Percentiles rank a stretch among this genome's conserved stretches.
Evolutionary conservation across 2,888 invertebrate genomes (phyloP).

Genomic region (Pristionchus maxplancki): DNA sequence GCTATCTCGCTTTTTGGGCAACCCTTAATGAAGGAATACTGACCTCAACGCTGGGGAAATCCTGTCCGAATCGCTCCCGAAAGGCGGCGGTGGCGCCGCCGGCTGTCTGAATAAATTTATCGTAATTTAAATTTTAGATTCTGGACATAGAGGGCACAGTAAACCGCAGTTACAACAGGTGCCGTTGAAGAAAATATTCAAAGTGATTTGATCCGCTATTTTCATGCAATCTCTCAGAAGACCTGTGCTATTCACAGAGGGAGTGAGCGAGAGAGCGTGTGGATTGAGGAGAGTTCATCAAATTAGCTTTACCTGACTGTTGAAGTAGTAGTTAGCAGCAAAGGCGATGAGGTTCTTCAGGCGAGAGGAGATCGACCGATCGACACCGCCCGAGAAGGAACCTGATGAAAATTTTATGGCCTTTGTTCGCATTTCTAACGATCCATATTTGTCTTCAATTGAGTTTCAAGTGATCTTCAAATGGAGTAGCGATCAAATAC

Average conservation of each 20-base stretch:
- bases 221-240: not conserved
- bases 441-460: no score
- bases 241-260: not conserved
- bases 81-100: not conserved
- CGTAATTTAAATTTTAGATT: no score
- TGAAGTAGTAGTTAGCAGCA: constrained; percentile 19
- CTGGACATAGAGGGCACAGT: no score
- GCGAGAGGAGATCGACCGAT: constrained; percentile 6
- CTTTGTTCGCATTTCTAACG: no score
- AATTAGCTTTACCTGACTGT: not conserved
- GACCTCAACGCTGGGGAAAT: constrained; percentile 7
- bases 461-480: no score
- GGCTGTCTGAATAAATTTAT: not conserved
- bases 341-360: not conserved
- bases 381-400: constrained; percentile 13
- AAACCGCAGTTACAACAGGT: no score
- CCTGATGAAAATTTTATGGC: no score
- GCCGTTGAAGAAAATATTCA: no score
- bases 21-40: no score
- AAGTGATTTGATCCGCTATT: no score
- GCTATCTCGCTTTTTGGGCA: no score
- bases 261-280: not conserved
- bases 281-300: not conserved
- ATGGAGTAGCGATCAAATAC: no score
- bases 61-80: not conserved